Evolutionary conservation across 2,113 vertebrate genomes (phyloP).

Genomic region (Coracopsis vasa): DNA sequence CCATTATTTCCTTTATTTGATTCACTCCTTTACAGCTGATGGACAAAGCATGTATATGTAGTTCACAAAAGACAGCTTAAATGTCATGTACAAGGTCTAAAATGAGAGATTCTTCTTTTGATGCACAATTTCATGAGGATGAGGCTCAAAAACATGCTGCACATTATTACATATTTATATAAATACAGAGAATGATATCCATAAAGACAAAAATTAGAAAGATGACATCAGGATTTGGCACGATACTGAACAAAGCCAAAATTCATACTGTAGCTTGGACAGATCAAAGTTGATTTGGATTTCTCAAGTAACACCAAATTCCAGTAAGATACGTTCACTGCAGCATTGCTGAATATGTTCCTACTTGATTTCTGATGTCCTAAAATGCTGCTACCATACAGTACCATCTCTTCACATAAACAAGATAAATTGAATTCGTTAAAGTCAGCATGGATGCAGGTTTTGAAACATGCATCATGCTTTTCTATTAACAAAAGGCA

Average conservation of each 20-base stretch:
- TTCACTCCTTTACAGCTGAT: constrained; percentile 6
- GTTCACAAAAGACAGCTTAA: neutral
- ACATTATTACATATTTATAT: neutral
- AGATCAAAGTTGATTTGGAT: neutral
- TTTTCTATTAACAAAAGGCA: neutral
- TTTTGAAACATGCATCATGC: neutral
- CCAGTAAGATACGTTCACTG: neutral
- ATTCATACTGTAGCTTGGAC: neutral
- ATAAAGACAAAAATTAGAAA: neutral
- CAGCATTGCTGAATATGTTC: neutral
- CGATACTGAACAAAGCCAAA: neutral
- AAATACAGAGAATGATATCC: neutral
- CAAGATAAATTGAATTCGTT: neutral
- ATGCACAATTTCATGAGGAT: neutral
- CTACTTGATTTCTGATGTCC: neutral
- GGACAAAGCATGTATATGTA: neutral
- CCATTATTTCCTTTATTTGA: constrained; percentile 73
- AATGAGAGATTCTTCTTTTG: neutral
- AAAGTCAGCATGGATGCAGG: neutral
- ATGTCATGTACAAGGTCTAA: neutral
- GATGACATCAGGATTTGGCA: neutral
- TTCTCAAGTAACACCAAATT: neutral
- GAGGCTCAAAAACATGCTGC: neutral
- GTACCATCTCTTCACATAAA: neutral
- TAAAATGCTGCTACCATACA: neutral